Evolutionary conservation across 2,888 invertebrate species (phyloP).

Genomic region (Phyllotreta cruciferae): DNA sequence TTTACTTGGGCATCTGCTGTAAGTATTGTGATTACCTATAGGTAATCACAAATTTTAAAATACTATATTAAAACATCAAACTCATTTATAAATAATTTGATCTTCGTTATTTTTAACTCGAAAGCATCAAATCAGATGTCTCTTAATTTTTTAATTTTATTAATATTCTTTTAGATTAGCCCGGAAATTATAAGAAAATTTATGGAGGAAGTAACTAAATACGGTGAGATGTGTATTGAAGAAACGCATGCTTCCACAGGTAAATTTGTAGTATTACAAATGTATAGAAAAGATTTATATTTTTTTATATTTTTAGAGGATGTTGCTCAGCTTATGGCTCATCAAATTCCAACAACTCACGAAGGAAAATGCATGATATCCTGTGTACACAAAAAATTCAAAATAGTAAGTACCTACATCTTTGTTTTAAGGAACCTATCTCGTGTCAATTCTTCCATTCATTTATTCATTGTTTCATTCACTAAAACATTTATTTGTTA

Average conservation of each 20-base stretch:
- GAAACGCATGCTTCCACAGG: conserved; percentile 45
- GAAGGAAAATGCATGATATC: conserved; percentile 46
- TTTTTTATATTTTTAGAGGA: conserved; percentile 39
- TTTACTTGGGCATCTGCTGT: conserved; percentile 17
- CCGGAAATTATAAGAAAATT: conserved; percentile 42
- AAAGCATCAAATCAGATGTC: background rate
- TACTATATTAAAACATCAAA: background rate
- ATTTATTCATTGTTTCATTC: background rate
- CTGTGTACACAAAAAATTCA: conserved; percentile 40
- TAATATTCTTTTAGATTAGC: conserved; percentile 42
- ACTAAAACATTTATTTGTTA: conserved; percentile 24
- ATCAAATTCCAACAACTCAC: conserved; percentile 39
- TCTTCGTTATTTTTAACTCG: background rate
- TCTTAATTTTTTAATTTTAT: background rate
- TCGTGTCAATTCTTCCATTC: no score
- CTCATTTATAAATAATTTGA: no score
- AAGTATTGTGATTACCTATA: conserved; percentile 18
- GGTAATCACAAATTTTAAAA: background rate
- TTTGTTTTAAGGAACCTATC: no score
- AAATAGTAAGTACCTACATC: conserved; percentile 42
- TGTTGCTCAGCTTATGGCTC: conserved; percentile 38
- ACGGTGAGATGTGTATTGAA: conserved; percentile 45
- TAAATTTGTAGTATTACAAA: conserved; percentile 28
- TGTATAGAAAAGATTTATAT: background rate
- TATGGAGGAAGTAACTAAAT: conserved; percentile 42